These are phyloP conservation scores for Notiomystis cincta DNA, from an alignment of 2,113 vertebrate species.

Conservation along the genomic window DNA sequence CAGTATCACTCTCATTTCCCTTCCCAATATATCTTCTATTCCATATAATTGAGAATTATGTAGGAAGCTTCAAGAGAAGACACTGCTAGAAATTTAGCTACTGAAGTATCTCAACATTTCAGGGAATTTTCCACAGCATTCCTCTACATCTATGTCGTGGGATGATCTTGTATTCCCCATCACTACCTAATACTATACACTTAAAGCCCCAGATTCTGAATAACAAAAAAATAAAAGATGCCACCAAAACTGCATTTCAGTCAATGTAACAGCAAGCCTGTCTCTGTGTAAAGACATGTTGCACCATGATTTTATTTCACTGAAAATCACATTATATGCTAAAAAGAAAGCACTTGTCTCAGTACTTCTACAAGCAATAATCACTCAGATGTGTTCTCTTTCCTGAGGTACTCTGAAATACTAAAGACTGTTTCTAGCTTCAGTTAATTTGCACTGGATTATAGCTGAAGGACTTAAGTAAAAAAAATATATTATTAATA, in stretches of 20 bases:
- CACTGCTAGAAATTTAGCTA: background rate
- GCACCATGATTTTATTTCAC: background rate
- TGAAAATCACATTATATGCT: background rate
- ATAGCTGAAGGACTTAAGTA: background rate
- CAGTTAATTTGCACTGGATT: conserved; percentile 30
- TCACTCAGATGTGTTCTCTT: background rate
- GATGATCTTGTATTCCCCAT: no score
- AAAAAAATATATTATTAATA: conserved; percentile 21
- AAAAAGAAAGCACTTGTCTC: background rate
- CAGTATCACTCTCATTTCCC: background rate
- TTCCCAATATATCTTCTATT: background rate
- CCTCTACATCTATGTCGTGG: background rate
- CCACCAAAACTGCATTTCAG: background rate
- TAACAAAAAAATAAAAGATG: background rate
- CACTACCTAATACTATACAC: background rate
- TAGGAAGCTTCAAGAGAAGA: background rate
- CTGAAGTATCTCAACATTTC: background rate
- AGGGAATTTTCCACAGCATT: background rate
- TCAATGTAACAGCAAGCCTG: background rate
- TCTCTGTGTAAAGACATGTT: background rate
- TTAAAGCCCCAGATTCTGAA: background rate
- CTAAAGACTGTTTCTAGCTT: background rate
- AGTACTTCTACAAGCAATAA: background rate
- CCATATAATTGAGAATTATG: background rate
- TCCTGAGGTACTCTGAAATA: background rate